Evolutionary conservation across 1,140 invertebrate species (phyloP), one percentile per base, ranked within the genome.

Genomic region (Sarcophaga peregrina): DNA sequence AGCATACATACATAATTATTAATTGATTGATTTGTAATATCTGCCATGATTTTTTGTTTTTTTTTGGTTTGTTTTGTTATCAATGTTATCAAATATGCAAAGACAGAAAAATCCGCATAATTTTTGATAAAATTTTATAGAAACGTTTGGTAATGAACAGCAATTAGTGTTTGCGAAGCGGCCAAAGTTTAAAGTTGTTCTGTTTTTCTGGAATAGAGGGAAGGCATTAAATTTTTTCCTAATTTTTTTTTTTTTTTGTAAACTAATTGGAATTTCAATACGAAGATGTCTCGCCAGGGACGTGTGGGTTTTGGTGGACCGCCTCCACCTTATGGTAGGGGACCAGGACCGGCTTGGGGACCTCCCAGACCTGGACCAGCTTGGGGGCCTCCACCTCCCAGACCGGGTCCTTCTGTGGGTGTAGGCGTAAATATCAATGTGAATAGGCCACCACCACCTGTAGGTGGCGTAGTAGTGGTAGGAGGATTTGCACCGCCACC

Each of bases 371-470:
- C 82, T 37, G 48, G 48, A 52, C 81, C 81, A 5, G 81, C 68
- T 3, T 82, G 48, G 17, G 81, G 81, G 17, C 74, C 82, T 37
- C 83, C 83, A 10, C 84, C 83, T 13, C 85, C 85, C 17, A 85
- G 87, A 17, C 80, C 82, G 62, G 86, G 87, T 50, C 85, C n/a
- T 54, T 10, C 82, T 10, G 83, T 84, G 8, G 85, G 83, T 48
- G 84, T 85, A 5, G 85, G 84, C 25, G 25, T 37, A 2, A 37
- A 37, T 82, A 85, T 89, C 1, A 89, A 89, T 82, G 85, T 89
- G 4, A 86, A 85, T n/a, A 37, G 82, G 58, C 80, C 82, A 37
- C 84, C 82, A 74, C 84, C 83, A 37, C 81, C 54, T 8, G 85
- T 85, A 73, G 80, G 82, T 45, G 84, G 80, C 25, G 81, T 75